Evolutionary conservation across 2,888 invertebrate species (phyloP), one percentile per base, ranked within the genome.

Genomic region (Conops quadrifasciatus): DNA sequence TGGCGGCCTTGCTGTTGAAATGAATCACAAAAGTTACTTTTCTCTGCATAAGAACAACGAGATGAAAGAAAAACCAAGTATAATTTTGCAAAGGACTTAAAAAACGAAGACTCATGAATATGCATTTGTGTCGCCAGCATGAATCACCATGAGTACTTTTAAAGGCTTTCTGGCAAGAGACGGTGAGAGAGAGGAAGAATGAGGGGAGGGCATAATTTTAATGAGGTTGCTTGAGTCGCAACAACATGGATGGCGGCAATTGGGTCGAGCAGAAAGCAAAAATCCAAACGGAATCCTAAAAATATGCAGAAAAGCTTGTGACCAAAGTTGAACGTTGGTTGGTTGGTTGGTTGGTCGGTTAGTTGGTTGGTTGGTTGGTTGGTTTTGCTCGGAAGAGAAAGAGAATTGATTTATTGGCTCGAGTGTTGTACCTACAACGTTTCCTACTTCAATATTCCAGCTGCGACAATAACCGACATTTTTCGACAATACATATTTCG

Each of bases 61-160:
- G 47, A n/a, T 26, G 11, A 64, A 64, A 59, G 19, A 28, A 64
- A 13, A 5, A 21, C 13, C 21, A 24, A 43, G 3, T 49, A 19
- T 15, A 56, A 30, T 13, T 28, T 13, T 58, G 58, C 11, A 21
- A 49, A 30, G 43, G 43, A 49, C 30, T 21, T 28, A n/a, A 53
- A 62, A 28, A 51, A 26, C 65, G n/a, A 19, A 51, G 30, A 49
- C 65, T 65, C 51, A 51, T 51, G 65, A 49, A 65, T 65, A 65
- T 65, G 65, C 65, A 51, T 51, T 51, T 49, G 51, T 51, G 47
- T 5, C 9, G 19, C 28, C n/a, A 26, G 36, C 36, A 9, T 36
- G 36, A 62, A 62, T n/a, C 45, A 62, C 9, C 21, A 21, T 30
- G 9, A 36, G 51, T 65, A 19, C 2, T 30, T 21, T 21, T 21